A percentile compares a stretch with the other conserved stretches of the same genome.
These are phyloP conservation scores for Phenganax stokvisi DNA, from an alignment of 92 coral and sea anemone genomes.

Conservation along the genomic window DNA sequence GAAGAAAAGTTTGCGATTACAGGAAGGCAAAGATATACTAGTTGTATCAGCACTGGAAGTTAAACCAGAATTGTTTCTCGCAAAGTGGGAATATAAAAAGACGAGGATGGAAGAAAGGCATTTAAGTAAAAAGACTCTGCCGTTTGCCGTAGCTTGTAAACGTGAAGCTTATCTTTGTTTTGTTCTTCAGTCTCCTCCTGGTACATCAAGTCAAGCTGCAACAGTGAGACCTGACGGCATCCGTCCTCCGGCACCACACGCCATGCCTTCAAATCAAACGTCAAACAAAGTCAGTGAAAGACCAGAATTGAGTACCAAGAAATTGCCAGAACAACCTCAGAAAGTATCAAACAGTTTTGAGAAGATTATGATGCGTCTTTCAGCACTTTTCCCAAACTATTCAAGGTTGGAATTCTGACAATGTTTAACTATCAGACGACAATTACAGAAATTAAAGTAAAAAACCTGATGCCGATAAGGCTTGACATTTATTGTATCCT, in stretches of 20 bases:
- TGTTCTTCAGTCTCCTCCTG: conserved; percentile 27
- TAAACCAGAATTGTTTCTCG: no score
- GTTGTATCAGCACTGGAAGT: no score
- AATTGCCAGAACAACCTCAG: conserved; percentile 45
- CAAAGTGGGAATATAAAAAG: no score
- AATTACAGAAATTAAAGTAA: no score
- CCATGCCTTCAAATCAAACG: conserved; percentile 23
- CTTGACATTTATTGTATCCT: no score
- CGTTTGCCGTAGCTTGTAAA: not conserved
- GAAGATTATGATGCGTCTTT: conserved; percentile 86
- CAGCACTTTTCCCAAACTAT: conserved; percentile 82
- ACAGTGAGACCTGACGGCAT: conserved; percentile 15
- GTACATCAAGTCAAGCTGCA: conserved; percentile 23
- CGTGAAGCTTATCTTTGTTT: not conserved
- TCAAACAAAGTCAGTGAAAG: conserved; percentile 23
- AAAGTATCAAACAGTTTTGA: conserved; percentile 90
- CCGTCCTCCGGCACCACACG: conserved; percentile 33
- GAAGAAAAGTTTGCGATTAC: no score
- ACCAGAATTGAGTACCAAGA: conserved; percentile 11
- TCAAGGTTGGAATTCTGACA: conserved; percentile 52
- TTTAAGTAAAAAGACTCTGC: no score
- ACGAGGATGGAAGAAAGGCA: no score
- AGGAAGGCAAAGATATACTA: no score
- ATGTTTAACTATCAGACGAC: not conserved
- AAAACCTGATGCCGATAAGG: no score